Evolutionary conservation across 2,888 invertebrate genomes (phyloP).

Genomic region (Odontocolon sp.): DNA sequence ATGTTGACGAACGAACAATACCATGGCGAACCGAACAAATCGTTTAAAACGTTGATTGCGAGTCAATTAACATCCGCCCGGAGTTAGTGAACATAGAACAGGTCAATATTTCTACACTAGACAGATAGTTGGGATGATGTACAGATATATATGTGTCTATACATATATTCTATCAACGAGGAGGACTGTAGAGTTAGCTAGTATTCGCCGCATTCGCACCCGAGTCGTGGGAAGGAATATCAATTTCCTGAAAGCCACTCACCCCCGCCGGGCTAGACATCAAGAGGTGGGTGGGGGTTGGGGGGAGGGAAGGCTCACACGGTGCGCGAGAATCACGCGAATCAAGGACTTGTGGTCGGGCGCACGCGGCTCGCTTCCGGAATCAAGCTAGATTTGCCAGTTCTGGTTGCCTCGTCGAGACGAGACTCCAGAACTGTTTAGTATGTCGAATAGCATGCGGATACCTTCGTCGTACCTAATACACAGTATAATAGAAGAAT

Average conservation of each 20-base stretch:
- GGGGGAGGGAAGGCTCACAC: slow-evolving; percentile 2
- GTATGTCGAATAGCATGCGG: slow-evolving; percentile 16
- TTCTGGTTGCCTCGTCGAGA: not conserved
- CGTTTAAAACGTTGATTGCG: slow-evolving; percentile 60
- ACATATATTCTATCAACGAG: no score
- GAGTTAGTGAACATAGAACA: slow-evolving; percentile 31
- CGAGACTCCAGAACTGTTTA: slow-evolving; percentile 8
- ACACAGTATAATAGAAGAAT: slow-evolving; percentile 10
- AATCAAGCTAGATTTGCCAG: slow-evolving; percentile 46
- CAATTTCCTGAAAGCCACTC: slow-evolving; percentile 53
- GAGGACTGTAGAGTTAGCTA: slow-evolving; percentile 43
- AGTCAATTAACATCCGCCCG: slow-evolving; percentile 57
- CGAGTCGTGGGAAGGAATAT: slow-evolving; percentile 58
- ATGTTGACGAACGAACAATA: slow-evolving; percentile 55
- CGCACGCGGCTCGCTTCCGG: slow-evolving; percentile 44
- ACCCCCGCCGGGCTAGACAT: not conserved
- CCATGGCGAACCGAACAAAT: slow-evolving; percentile 53
- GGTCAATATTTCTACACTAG: slow-evolving; percentile 50
- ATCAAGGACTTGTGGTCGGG: slow-evolving; percentile 39
- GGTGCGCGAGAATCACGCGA: slow-evolving; percentile 44
- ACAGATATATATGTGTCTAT: not conserved
- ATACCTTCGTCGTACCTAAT: slow-evolving; percentile 1
- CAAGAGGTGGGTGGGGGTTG: not conserved
- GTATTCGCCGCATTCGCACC: slow-evolving; percentile 56
- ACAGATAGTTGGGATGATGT: slow-evolving; percentile 8